Evolutionary conservation across 2,888 invertebrate species (phyloP).

Genomic region (Catocala sponsa): DNA sequence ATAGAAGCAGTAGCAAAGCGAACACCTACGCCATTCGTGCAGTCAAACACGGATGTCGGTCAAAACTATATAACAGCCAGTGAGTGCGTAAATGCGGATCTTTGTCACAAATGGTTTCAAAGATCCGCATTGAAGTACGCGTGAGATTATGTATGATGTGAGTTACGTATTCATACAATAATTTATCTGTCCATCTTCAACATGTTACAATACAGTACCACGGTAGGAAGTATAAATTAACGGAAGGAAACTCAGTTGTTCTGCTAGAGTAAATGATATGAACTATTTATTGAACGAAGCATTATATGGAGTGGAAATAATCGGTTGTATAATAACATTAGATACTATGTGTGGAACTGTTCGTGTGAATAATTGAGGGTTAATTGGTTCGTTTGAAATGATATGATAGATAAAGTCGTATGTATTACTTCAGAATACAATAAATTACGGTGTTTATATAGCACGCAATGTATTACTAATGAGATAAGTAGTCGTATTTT

Average conservation of each 20-base stretch:
- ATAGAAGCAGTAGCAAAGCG: no score
- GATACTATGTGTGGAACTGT: constrained; percentile 20
- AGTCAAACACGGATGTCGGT: no score
- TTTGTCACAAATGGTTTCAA: neutral
- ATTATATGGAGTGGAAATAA: constrained; percentile 52
- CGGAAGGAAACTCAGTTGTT: constrained; percentile 65
- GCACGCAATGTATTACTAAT: no score
- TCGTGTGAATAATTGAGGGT: constrained; percentile 42
- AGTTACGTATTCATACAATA: constrained; percentile 3
- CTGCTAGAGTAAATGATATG: constrained; percentile 56
- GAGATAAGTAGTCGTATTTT: no score
- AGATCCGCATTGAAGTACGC: neutral
- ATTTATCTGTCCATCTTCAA: constrained; percentile 20
- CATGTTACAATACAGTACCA: constrained; percentile 13
- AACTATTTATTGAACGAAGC: constrained; percentile 54
- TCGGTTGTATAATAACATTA: constrained; percentile 42
- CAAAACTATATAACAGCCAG: no score
- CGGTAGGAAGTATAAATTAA: constrained; percentile 59
- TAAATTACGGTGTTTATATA: no score
- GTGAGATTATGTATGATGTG: neutral
- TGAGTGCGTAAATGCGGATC: no score
- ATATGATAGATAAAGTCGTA: neutral
- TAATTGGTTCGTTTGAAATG: constrained; percentile 23
- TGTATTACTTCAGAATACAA: no score
- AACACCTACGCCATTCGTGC: no score